Percentiles rank a stretch among this genome's conserved stretches.
Evolutionary conservation across 2,888 invertebrate species (phyloP).

Genomic region (Clusia tigrina): DNA sequence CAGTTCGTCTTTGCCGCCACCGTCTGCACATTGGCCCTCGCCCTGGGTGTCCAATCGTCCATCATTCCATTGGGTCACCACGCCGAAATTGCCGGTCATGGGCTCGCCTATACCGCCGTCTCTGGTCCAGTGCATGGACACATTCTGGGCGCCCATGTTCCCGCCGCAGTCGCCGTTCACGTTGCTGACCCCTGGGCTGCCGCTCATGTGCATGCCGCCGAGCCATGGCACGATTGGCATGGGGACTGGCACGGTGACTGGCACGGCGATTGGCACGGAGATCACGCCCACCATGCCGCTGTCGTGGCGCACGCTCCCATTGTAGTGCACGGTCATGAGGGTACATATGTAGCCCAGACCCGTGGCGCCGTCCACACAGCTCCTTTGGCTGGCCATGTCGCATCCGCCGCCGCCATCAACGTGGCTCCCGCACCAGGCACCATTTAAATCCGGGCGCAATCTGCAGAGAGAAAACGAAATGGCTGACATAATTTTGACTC

Average conservation of each 20-base stretch:
- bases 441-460: slow-evolving; percentile 37
- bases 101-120: slow-evolving; percentile 55
- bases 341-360: slow-evolving; percentile 56
- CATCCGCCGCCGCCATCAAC: slow-evolving; percentile 56
- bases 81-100: slow-evolving; percentile 39
- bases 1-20: slow-evolving; percentile 51
- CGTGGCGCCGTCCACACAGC: slow-evolving; percentile 58
- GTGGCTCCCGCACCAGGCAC: slow-evolving; percentile 58
- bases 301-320: slow-evolving; percentile 36
- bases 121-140: slow-evolving; percentile 37
- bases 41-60: slow-evolving; percentile 58
- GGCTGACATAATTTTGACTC: not conserved
- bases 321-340: slow-evolving; percentile 49
- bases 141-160: slow-evolving; percentile 31
- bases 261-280: slow-evolving; percentile 20
- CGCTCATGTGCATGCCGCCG: not conserved
- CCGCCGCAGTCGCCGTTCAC: slow-evolving; percentile 33
- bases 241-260: not conserved
- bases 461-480: too few species aligned
- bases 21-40: slow-evolving; percentile 58
- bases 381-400: slow-evolving; percentile 53
- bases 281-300: slow-evolving; percentile 25
- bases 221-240: slow-evolving; percentile 15
- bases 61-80: slow-evolving; percentile 49
- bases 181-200: slow-evolving; percentile 6